Conservation (phyloP, 2,113 vertebrate genomes). For the Zosterops hypoxanthus region DNA sequence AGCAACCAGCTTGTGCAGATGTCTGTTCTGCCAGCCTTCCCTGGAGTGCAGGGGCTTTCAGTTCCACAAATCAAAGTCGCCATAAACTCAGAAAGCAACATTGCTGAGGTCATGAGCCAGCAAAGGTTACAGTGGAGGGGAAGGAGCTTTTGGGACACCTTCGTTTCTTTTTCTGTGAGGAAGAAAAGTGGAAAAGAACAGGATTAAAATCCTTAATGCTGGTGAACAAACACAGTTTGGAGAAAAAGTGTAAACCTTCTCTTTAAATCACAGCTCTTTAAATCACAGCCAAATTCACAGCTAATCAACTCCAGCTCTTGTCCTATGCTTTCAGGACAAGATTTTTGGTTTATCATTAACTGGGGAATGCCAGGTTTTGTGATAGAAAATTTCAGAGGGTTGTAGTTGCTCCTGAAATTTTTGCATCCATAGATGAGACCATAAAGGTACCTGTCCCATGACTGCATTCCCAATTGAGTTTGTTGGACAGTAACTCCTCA, state of each 20-base stretch:
- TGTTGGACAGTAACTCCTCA: fast-evolving
- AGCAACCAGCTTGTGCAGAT: not conserved
- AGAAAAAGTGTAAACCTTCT: not conserved
- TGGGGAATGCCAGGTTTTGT: not conserved
- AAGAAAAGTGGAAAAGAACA: not conserved
- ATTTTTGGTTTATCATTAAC: not conserved
- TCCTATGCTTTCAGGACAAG: not conserved
- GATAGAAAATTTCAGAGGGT: not conserved
- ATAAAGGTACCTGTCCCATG: not conserved
- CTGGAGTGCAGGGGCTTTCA: not conserved
- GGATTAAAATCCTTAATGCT: not conserved
- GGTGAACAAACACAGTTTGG: not conserved
- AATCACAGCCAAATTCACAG: not conserved
- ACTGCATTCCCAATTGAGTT: not conserved
- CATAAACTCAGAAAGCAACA: not conserved
- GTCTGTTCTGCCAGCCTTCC: not conserved
- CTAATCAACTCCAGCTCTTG: not conserved
- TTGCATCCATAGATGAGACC: not conserved
- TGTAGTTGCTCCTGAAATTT: not conserved
- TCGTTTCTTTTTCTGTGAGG: not conserved
- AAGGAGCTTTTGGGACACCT: not conserved
- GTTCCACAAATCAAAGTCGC: not conserved
- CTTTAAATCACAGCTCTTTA: not conserved
- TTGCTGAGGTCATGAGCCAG: not conserved
- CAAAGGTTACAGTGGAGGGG: not conserved